A percentile compares a stretch with the other conserved stretches of the same genome.
These are phyloP conservation scores for Mesorhabditis sp. DNA, from an alignment of 2,888 invertebrate species.

Conservation along the genomic window DNA sequence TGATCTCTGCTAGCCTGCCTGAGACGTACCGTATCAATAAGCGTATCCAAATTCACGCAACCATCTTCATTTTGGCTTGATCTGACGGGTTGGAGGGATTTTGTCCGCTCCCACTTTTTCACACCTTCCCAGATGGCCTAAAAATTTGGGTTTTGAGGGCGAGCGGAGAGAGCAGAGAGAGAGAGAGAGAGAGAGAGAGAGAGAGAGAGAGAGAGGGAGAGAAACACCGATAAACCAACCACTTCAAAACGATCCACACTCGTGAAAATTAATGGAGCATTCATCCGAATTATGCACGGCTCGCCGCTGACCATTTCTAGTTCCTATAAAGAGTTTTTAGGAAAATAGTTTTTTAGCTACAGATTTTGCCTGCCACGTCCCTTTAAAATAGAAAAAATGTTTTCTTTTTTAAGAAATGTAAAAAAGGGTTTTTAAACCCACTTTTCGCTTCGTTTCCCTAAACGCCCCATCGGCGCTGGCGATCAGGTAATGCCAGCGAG, in stretches of 20 bases:
- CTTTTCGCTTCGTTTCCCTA: constrained; percentile 34
- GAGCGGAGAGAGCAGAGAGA: neutral
- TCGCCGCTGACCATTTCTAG: constrained; percentile 42
- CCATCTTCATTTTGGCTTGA: neutral
- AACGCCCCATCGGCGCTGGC: constrained; percentile 37
- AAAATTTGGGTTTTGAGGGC: neutral
- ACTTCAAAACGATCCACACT: constrained; percentile 50
- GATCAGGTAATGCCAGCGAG: constrained; percentile 54
- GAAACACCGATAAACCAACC: constrained; percentile 19
- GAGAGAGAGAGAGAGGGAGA: neutral
- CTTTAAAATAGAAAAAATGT: too few relatives aligned
- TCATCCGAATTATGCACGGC: constrained; percentile 53
- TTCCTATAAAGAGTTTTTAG: constrained; percentile 18
- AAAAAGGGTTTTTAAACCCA: neutral
- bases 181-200: too few relatives aligned
- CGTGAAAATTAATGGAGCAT: constrained; percentile 54
- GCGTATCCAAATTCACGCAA: constrained; percentile 17
- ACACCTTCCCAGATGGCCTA: constrained; percentile 39
- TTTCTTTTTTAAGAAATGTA: too few relatives aligned
- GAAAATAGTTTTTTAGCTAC: neutral
- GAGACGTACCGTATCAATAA: constrained; percentile 25
- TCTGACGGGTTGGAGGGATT: constrained; percentile 7
- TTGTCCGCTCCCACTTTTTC: constrained; percentile 38
- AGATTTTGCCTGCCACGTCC: constrained; percentile 10
- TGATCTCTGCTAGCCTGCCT: neutral